Percentiles rank a stretch among this genome's conserved stretches.
These are phyloP conservation scores for Pyrgilauda ruficollis DNA, from an alignment of 2,113 vertebrate species.

Conservation along the genomic window DNA sequence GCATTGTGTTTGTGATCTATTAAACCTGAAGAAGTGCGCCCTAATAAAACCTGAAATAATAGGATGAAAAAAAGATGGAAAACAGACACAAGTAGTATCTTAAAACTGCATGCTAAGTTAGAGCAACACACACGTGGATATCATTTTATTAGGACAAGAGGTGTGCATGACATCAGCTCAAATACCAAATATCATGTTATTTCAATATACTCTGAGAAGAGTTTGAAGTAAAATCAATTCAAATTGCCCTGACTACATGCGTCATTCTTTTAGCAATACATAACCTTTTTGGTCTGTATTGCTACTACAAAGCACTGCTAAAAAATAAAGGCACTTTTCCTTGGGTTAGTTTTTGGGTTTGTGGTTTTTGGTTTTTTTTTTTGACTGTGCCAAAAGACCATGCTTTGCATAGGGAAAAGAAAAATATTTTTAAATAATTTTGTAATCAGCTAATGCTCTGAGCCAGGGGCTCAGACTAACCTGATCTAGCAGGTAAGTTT, in stretches of 20 bases:
- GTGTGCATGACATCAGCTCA: not conserved
- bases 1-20: not conserved
- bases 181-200: not conserved
- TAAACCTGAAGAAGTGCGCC: not conserved
- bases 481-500: not conserved
- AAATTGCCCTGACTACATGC: not conserved
- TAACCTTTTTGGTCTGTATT: not conserved
- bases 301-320: not conserved
- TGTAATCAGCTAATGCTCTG: not conserved
- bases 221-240: not conserved
- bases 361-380: not conserved
- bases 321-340: not conserved
- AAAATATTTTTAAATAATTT: not conserved
- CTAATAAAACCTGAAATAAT: not conserved
- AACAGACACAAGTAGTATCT: not conserved
- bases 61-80: not conserved
- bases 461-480: not conserved
- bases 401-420: not conserved
- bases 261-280: not conserved
- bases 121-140: not conserved
- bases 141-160: not conserved
- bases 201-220: not conserved
- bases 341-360: not conserved
- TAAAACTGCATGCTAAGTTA: not conserved
- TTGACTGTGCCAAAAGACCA: not conserved